A percentile compares a stretch with the other conserved stretches of the same genome.
phyloP scores from a whole-genome alignment of 2,797 vertebrate species.

The Rousettus madagascariensis region DNA sequence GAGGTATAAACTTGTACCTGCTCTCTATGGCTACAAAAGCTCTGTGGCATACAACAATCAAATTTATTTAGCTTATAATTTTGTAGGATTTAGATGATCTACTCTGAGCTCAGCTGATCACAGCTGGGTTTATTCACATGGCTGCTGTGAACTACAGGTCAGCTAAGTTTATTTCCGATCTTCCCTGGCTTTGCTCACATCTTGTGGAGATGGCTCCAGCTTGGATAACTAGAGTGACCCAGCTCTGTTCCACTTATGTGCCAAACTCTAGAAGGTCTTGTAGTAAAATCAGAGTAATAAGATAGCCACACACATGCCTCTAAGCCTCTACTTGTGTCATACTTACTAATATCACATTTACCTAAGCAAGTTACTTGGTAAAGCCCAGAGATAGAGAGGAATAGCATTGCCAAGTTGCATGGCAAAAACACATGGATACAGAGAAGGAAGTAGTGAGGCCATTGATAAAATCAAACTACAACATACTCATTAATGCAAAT shows the following conservation, averaged over 20 bases:
- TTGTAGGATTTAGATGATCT: background rate
- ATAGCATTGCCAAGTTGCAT: background rate
- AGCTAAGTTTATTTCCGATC: background rate
- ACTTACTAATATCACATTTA: background rate
- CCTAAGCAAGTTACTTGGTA: background rate
- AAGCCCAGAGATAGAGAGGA: background rate
- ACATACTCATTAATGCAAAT: background rate
- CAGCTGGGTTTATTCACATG: background rate
- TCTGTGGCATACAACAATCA: background rate
- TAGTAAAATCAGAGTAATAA: background rate
- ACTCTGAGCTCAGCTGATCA: background rate
- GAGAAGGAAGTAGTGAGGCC: background rate
- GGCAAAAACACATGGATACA: background rate
- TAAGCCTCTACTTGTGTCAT: background rate
- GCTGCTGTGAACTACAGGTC: background rate
- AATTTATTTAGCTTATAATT: background rate
- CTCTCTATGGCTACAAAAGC: background rate
- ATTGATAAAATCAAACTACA: background rate
- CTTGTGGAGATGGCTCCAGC: background rate
- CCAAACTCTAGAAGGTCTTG: background rate
- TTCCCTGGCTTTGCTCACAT: background rate
- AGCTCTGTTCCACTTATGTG: background rate
- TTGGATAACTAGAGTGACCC: background rate
- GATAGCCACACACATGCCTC: background rate
- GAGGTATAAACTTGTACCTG: background rate